These are phyloP conservation scores for Drosophila atroscutellata DNA, from an alignment of 2,888 invertebrate genomes.

Conservation along the genomic window DNA sequence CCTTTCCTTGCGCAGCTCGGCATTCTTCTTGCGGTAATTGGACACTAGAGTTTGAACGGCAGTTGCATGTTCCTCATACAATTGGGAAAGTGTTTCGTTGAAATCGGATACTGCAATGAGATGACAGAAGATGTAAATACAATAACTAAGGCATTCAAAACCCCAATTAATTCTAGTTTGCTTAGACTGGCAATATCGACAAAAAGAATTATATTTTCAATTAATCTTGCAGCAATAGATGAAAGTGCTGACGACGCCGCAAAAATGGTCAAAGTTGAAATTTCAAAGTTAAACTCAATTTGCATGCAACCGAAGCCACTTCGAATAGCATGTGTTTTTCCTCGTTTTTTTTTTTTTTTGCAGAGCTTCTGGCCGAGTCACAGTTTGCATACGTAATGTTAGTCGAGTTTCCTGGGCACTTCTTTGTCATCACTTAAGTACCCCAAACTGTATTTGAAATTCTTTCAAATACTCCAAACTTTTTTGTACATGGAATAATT, in stretches of 20 bases:
- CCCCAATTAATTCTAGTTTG: not conserved
- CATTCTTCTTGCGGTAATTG: conserved; percentile 93
- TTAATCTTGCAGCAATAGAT: conserved; percentile 1
- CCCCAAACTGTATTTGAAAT: not conserved
- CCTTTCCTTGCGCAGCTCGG: conserved; percentile 94
- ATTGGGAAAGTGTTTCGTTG: conserved; percentile 93
- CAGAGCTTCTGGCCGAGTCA: not conserved
- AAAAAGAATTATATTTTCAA: not conserved
- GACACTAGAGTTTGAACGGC: conserved; percentile 94
- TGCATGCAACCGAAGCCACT: conserved; percentile 28
- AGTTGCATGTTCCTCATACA: conserved; percentile 95
- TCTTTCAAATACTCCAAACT: not conserved
- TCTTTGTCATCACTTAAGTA: not conserved
- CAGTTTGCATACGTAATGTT: conserved; percentile 24
- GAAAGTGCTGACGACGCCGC: not conserved
- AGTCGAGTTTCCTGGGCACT: not conserved
- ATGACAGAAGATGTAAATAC: not conserved
- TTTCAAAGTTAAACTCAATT: conserved; percentile 21
- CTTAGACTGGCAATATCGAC: not conserved
- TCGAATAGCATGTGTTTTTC: not conserved
- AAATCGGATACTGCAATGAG: conserved; percentile 92
- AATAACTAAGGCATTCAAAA: not conserved
- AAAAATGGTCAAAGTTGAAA: conserved; percentile 6
- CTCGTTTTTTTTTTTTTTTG: not conserved
- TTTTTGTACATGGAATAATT: not conserved